Conservation (phyloP, 2,797 vertebrate species). For the Trichosurus vulpecula region DNA sequence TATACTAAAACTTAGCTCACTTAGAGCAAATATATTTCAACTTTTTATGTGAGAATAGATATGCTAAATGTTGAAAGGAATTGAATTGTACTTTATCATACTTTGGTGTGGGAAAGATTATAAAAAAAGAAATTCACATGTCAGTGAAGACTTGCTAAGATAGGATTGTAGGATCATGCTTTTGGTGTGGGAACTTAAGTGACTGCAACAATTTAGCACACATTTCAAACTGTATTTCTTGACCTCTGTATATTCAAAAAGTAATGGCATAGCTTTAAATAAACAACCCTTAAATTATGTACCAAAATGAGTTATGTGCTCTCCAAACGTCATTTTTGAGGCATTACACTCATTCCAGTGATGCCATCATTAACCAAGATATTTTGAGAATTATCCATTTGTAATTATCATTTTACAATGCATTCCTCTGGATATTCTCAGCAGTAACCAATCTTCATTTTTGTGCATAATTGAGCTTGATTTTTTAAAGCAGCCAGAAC, state of each 20-base stretch:
- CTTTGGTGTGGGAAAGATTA: no score
- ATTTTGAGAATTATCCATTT: background rate
- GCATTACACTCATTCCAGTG: background rate
- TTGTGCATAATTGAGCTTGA: background rate
- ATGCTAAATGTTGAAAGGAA: background rate
- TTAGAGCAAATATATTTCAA: background rate
- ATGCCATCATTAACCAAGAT: background rate
- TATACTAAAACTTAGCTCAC: background rate
- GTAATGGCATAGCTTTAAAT: no score
- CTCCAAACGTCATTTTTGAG: no score
- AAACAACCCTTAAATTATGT: no score
- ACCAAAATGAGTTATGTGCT: no score
- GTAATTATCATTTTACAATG: background rate
- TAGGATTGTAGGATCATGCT: background rate
- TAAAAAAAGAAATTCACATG: background rate
- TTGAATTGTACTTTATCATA: background rate
- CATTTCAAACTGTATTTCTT: no score
- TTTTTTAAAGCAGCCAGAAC: background rate
- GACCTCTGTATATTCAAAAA: no score
- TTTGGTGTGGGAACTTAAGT: background rate
- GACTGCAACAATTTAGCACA: background rate
- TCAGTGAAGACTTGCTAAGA: background rate
- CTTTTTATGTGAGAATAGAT: background rate
- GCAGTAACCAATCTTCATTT: background rate
- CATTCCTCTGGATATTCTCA: background rate